phyloP scores from a whole-genome alignment of 2,113 vertebrate species.

The Otus sunia region DNA sequence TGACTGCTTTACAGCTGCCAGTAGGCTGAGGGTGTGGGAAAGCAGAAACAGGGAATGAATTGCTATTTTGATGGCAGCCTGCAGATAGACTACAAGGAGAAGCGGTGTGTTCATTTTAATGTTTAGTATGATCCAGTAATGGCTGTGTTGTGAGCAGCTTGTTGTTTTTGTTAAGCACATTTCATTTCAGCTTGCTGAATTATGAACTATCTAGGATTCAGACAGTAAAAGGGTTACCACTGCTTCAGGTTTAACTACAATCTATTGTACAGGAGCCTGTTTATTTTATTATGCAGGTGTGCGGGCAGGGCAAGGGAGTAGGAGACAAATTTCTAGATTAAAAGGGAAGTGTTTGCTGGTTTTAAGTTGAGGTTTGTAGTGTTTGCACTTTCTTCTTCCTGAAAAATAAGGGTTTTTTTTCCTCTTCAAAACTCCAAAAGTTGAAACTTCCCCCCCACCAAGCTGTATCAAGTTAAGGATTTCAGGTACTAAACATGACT shows the following conservation, averaged over 20 bases:
- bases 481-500: not conserved
- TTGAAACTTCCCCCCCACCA: not conserved
- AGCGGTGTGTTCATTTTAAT: not conserved
- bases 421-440: not conserved
- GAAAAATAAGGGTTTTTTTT: not conserved
- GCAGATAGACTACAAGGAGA: not conserved
- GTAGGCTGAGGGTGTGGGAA: conserved; percentile 3
- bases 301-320: not conserved
- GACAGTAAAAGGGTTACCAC: not conserved
- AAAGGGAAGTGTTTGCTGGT: not conserved
- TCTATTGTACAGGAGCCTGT: not conserved
- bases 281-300: not conserved
- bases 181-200: not conserved
- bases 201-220: not conserved
- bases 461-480: not conserved
- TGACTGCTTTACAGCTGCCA: not conserved
- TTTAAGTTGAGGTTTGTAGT: not conserved
- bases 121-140: not conserved
- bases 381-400: not conserved
- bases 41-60: not conserved
- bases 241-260: not conserved
- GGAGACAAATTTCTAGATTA: not conserved
- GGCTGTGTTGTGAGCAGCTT: not conserved
- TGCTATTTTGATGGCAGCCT: not conserved
- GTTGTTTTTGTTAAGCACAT: not conserved